Base-by-base conservation (phyloP, 2,113 vertebrate species). In the Oryzias curvinotus region DNA sequence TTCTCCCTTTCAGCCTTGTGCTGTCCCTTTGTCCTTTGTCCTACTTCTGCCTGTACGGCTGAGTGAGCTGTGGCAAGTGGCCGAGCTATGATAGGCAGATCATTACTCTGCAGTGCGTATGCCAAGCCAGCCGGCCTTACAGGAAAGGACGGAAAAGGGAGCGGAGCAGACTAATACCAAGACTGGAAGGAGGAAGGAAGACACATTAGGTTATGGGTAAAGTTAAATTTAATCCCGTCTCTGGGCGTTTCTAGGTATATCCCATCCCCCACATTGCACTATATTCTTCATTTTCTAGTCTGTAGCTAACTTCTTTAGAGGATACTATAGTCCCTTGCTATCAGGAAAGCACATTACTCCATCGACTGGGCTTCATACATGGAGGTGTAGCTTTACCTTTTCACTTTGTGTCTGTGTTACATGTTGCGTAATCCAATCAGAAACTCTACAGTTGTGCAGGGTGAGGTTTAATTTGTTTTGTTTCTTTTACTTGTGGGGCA, bases 271-370 rank as follows among this genome's bases (percentile, higher is more conserved):
- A 43, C 41, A 0, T 51, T 17, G 14, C 60, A 8, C 64, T 19
- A 65, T 56, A 63, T 71, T 72, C 67, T 79, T 84, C 73, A 71
- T 76, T 78, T 82, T 80, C 59, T 74, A 68, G 82, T 75, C 84
- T 82, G 77, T 77, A 71, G 71, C 81, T 87, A 90, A 88, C 84
- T 82, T 84, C 81, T 86, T 90, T 87, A 90, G 85, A 82, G 86
- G 61, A 58, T 85, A 84, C 82, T 72, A 77, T 65, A 58, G 79
- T 88, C 84, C 80, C 87, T 69, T 53, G 72, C 84, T 80, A 83
- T 88, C 79, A 84, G 82, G 81, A 80, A 83, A 89, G 82, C 59
- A 71, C 82, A 87, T 86, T 85, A 87, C 79, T 85, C 62, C 62
- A 80, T 71, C 71, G 60, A 71, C 70, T 67, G 64, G 75, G 77